Base-by-base conservation (phyloP, 2,113 vertebrate species). In the Dipodomys spectabilis region DNA sequence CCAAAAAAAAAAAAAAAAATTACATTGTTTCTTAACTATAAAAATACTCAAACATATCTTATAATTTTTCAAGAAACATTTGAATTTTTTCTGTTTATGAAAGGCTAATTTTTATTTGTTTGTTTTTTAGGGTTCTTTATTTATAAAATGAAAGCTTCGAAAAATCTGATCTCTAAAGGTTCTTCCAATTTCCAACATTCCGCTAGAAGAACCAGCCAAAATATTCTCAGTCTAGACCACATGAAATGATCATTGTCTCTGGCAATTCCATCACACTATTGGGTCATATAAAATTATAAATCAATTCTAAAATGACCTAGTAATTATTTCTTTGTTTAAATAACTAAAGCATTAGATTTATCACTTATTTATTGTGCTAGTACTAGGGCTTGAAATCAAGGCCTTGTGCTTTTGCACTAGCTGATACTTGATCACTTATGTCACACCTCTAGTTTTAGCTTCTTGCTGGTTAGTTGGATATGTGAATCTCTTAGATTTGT, bases 261-360 rank as follows among this genome's bases (percentile, higher is more conserved):
- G 90, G 64, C 64, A 60, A 15, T 22, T 64, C 30, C 7, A 45
- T 94, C 23, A 64, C 12, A 35, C 27, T 88, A 0, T 57, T 85
- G 79, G 64, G 45, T 95, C 27, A 49, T 85, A 19, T 84, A 73
- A 79, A 92, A 62, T 32, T 45, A 77, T 79, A 96, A 19, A 77
- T 72, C 35, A 93, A 8, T 91, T 82, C 78, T 88, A 88, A 91
- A 91, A 82, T 94, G 65, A 91, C 32, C 78, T 68, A 49, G 27
- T 49, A 22, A 28, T 74, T 69, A 82, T 68, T 49, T 93, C 22
- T 90, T 89, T 90, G 27, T n/a, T 93, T 32, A 89, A 68, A 73
- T 86, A 78, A 86, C 72, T 79, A 80, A 5, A 62, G 15, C 15
- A 19, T 5, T 62, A 62, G 15, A 62, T 62, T 19, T 62, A 62